Evolutionary conservation across 2,113 vertebrate species (phyloP).

Genomic region (Nanorana parkeri): DNA sequence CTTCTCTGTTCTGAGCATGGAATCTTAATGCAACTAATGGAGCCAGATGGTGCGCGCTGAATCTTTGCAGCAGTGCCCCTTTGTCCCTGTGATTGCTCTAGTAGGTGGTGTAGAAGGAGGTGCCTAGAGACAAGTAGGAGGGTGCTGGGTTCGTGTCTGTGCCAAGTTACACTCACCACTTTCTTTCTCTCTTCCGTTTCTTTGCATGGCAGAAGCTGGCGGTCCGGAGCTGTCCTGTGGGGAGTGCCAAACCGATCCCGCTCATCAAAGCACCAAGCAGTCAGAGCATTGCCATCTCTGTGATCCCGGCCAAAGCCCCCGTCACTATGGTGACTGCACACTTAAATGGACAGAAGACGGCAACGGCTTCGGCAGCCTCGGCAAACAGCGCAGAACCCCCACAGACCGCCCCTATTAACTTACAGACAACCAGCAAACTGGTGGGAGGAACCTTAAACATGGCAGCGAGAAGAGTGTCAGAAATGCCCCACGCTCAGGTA

Average conservation of each 20-base stretch:
- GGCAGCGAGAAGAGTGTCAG: constrained; percentile 67
- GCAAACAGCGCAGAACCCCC: constrained; percentile 67
- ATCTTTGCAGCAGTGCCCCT: background rate
- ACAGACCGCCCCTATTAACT: constrained; percentile 79
- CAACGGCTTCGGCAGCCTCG: constrained; percentile 61
- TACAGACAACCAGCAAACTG: constrained; percentile 72
- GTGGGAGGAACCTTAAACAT: constrained; percentile 62
- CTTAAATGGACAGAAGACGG: constrained; percentile 78
- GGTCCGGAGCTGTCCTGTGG: constrained; percentile 79
- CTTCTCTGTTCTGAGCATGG: background rate
- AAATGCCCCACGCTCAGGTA: constrained; percentile 74
- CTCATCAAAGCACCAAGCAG: constrained; percentile 75
- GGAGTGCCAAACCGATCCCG: constrained; percentile 74
- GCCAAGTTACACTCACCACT: constrained; percentile 23
- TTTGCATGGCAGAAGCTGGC: constrained; percentile 76
- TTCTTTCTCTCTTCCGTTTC: constrained; percentile 44
- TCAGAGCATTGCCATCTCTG: constrained; percentile 78
- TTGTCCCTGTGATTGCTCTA: background rate
- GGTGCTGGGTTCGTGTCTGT: constrained; percentile 11
- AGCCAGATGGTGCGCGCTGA: constrained; percentile 47
- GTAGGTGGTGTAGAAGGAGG: background rate
- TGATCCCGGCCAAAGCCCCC: constrained; percentile 78
- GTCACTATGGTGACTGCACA: constrained; percentile 85
- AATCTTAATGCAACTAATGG: constrained; percentile 23
- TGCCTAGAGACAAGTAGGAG: background rate